phyloP scores from a whole-genome alignment of 2,888 invertebrate genomes.

The Oasisia sp. region DNA sequence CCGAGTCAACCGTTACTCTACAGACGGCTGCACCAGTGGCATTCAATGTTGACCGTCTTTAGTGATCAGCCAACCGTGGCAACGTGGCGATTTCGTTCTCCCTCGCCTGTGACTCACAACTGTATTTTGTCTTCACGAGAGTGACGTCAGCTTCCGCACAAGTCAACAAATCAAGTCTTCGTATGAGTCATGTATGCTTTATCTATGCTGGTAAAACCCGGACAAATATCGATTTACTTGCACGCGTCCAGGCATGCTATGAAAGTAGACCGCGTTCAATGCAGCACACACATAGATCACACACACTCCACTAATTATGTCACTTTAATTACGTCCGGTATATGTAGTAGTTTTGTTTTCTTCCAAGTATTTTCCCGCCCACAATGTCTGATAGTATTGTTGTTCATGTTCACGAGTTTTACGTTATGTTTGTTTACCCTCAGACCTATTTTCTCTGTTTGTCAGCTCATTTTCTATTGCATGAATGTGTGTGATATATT shows the following conservation, averaged over 20 bases:
- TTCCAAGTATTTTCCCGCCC: no score
- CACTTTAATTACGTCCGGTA: no score
- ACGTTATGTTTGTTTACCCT: no score
- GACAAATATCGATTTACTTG: neutral
- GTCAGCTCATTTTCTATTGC: no score
- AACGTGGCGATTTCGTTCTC: neutral
- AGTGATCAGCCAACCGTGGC: neutral
- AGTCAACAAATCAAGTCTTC: neutral
- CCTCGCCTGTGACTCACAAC: neutral
- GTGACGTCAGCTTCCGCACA: neutral
- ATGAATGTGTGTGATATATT: no score
- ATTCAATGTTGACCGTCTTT: neutral
- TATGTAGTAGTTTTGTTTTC: no score
- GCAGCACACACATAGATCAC: neutral
- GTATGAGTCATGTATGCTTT: neutral
- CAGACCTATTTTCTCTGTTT: no score
- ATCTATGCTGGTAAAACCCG: neutral
- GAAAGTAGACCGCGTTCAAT: neutral
- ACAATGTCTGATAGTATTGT: no score
- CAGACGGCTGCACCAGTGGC: neutral
- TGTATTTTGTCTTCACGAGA: neutral
- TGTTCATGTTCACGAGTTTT: no score
- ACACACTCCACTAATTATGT: neutral
- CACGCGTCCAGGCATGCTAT: neutral
- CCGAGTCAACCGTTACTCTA: no score